Evolutionary conservation across 1,140 invertebrate genomes (phyloP).

Genomic region (Spodoptera frugiperda): DNA sequence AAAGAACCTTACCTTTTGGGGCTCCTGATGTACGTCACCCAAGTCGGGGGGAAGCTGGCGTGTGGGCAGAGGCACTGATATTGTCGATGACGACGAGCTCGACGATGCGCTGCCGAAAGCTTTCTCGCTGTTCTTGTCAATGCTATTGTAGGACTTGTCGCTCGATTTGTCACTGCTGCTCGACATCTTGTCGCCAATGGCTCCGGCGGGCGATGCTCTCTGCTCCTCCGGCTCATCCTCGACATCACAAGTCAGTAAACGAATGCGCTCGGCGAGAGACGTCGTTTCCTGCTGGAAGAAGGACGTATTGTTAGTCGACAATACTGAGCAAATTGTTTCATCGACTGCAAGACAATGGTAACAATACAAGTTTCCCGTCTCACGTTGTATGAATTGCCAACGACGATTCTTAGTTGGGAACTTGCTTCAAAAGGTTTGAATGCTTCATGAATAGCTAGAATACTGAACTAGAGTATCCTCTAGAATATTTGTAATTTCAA

Average conservation of each 20-base stretch:
- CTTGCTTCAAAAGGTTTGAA: constrained; percentile 3
- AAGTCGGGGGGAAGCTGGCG: constrained; percentile 76
- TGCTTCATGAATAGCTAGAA: constrained; percentile 18
- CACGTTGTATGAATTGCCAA: constrained; percentile 11
- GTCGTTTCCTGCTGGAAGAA: constrained; percentile 87
- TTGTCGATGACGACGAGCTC: constrained; percentile 74
- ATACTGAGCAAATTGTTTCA: constrained; percentile 46
- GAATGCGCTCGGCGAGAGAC: constrained; percentile 92
- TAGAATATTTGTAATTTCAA: too few relatives aligned
- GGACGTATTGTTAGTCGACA: constrained; percentile 13
- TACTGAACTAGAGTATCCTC: background rate
- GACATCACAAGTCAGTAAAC: constrained; percentile 93
- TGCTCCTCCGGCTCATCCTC: constrained; percentile 88
- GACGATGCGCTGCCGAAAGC: constrained; percentile 79
- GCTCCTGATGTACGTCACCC: constrained; percentile 77
- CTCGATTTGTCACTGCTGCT: constrained; percentile 74
- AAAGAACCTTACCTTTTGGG: constrained; percentile 66
- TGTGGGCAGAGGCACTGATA: constrained; percentile 68
- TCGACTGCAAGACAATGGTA: constrained; percentile 5
- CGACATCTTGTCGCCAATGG: constrained; percentile 76
- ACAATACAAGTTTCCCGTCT: constrained; percentile 21
- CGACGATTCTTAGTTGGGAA: constrained; percentile 17
- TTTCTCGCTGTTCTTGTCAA: constrained; percentile 81
- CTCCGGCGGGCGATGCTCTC: constrained; percentile 86
- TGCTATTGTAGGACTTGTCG: constrained; percentile 73